phyloP scores from a whole-genome alignment of 2,113 vertebrate genomes.

The Prunella fulvescens region DNA sequence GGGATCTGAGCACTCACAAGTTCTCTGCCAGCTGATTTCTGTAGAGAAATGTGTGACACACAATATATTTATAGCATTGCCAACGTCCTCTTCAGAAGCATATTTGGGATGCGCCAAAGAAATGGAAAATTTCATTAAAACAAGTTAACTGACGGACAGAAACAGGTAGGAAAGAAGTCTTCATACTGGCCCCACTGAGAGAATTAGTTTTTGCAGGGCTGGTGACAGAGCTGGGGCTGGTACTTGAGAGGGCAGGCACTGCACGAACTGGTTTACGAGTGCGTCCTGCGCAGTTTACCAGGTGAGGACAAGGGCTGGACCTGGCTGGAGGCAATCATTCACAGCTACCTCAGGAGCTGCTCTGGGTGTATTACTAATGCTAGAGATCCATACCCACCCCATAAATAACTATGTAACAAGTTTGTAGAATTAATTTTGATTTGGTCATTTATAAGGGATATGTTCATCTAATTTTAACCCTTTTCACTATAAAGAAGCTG shows the following conservation, averaged over 20 bases:
- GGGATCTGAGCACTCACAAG: neutral
- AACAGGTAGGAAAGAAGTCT: neutral
- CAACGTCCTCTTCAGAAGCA: neutral
- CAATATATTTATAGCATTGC: neutral
- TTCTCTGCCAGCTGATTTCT: neutral
- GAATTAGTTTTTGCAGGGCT: neutral
- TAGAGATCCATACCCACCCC: neutral
- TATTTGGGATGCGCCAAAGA: neutral
- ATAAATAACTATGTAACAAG: neutral
- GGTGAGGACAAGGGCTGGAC: neutral
- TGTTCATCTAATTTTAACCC: neutral
- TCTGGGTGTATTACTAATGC: neutral
- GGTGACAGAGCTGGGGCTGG: neutral
- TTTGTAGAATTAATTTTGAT: neutral
- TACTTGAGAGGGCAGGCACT: neutral
- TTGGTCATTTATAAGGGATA: neutral
- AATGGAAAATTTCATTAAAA: neutral
- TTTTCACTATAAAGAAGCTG: neutral
- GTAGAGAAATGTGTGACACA: neutral
- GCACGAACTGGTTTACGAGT: neutral
- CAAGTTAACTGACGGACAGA: neutral
- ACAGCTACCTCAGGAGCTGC: neutral
- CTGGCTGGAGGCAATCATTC: neutral
- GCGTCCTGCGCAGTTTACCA: neutral
- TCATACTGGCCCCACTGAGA: neutral